phyloP scores from a whole-genome alignment of 2,888 invertebrate species.

The Macaria liturata region DNA sequence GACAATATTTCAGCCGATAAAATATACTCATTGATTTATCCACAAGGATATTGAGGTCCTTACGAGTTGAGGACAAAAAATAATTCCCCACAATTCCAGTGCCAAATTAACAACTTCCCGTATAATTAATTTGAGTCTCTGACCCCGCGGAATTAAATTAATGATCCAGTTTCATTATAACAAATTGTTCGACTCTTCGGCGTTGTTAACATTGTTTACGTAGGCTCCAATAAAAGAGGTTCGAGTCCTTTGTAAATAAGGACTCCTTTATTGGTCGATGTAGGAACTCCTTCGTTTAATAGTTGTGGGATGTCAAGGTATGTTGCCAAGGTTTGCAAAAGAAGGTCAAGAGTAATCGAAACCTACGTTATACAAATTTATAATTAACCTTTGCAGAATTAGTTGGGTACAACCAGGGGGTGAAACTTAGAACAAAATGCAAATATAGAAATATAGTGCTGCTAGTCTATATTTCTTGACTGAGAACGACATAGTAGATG shows the following conservation, averaged over 20 bases:
- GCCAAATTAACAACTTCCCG: conserved; percentile 14
- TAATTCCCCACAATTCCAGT: conserved; percentile 1
- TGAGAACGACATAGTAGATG: too few relatives aligned
- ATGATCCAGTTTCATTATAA: conserved; percentile 13
- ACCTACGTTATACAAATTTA: conserved; percentile 1
- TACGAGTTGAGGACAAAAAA: background rate
- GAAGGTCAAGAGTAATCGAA: background rate
- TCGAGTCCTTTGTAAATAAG: conserved; percentile 8
- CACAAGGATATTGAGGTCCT: background rate
- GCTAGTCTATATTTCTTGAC: too few relatives aligned
- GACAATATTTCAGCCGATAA: too few relatives aligned
- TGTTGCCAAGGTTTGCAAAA: too few relatives aligned
- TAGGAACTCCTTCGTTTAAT: too few relatives aligned
- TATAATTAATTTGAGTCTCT: conserved; percentile 12
- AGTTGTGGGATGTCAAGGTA: too few relatives aligned
- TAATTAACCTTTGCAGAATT: too few relatives aligned
- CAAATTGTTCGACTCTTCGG: conserved; percentile 8
- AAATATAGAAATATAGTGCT: too few relatives aligned
- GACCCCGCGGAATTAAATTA: conserved; percentile 15
- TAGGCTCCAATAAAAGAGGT: conserved; percentile 7
- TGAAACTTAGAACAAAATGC: too few relatives aligned
- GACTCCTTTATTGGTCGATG: background rate
- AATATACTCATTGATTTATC: too few relatives aligned
- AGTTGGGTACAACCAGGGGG: too few relatives aligned
- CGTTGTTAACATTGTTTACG: conserved; percentile 13